Evolutionary conservation across 2,888 invertebrate genomes (phyloP), one percentile per base, ranked within the genome.

Genomic region (Drosophila algonquin): DNA sequence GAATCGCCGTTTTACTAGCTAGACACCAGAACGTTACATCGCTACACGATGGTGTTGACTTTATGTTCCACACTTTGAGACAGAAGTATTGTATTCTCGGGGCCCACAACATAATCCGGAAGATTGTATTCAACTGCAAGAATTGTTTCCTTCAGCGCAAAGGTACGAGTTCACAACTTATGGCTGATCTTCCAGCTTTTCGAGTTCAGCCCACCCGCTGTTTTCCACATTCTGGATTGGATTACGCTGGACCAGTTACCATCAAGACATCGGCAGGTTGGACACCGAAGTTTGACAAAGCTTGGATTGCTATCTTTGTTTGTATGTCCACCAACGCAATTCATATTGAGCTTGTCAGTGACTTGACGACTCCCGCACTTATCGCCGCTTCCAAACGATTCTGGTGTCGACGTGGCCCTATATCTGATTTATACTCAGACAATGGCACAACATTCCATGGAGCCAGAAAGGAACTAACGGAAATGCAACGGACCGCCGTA

Each of bases 221-320:
- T 32, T 32, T 32, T 27, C 48, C 55, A 1, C 10, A 55, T 14
- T 35, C 35, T 48, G 18, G 54, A 35, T 14, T 27, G 9, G 46
- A 63, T 14, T 56, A 30, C 8, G 54, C 32, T 10, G 21, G 18
- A 4, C 51, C 45, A 14, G 24, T 35, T 14, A 5, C 21, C 7
- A 60, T 53, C 44, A 61, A 24, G 8, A 32, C 32, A 21, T 24
- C 21, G 10, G 46, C 18, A 10, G 18, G 47, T 6, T 18, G 62
- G 4, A 30, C 30, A 14, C 53, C 40, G 4, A 44, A 44, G n/a
- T 56, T 56, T 16, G 45, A 45, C 16, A 63, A 63, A 18, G 45
- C 55, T 27, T 64, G 52, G 64, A 40, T 53, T 47, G 18, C 50
- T 7, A 27, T 51, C 6, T 57, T 57, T 12, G 21, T 63, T 10